Evolutionary conservation across 1,140 invertebrate species (phyloP), one percentile per base, ranked within the genome.

Genomic region (Hylaeus anthracinus): DNA sequence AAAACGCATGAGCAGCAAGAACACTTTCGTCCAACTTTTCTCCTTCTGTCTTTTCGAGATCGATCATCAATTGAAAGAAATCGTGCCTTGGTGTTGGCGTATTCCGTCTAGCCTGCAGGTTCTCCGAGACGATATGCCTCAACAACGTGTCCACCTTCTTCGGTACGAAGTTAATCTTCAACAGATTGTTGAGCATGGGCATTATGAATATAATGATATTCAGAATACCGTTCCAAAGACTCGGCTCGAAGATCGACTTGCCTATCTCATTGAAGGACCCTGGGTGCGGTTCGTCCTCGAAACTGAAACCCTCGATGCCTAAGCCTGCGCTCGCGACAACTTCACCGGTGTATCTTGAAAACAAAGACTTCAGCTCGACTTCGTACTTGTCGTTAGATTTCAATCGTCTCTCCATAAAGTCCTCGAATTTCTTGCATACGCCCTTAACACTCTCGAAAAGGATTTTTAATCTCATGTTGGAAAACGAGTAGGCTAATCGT

Each of bases 241-340:
- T 82, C 1, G 82, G 63, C 8, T 81, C 72, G 9, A 88, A 90
- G 51, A 90, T 85, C 69, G 45, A 81, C 51, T 61, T 79, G 55
- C 74, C 91, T 72, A 86, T 88, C 3, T 79, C n/a, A 0, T 70
- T 37, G 4, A 90, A 88, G 1, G 84, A 56, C 3, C 43, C 9
- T 0, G 63, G 1, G 3, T 81, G 45, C 1, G 58, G 51, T 37
- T 71, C 43, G 3, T 89, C 83, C 0, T 66, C 72, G 80, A 89
- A 91, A 55, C 83, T 82, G 45, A 73, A 41, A 1, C 86, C 88
- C 10, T 91, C 83, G 10, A 95, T 88, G 8, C 94, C 94, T 80
- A 95, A 89, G 0, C 92, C 94, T 14, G 92, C 92, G 67, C 90
- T 92, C 4, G 93, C 91, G 6, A 95, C 92, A n/a, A 94, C 92